Evolutionary conservation across 2,797 vertebrate species (phyloP).

Genomic region (Hypotaenidia okinawae): DNA sequence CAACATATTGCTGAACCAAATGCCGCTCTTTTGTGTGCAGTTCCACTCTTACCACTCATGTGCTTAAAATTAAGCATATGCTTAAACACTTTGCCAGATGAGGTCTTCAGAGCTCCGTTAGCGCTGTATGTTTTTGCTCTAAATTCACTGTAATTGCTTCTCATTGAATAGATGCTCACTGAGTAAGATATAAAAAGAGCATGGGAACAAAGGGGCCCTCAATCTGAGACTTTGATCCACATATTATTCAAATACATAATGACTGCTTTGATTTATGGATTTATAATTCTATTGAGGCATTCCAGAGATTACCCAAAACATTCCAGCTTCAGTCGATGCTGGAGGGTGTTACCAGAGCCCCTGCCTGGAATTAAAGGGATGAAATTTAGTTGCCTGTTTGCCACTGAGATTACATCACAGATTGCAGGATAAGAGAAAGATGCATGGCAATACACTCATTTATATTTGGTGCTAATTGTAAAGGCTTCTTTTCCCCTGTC

Average conservation of each 20-base stretch:
- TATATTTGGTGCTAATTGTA: conserved; percentile 2
- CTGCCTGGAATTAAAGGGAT: conserved; percentile 43
- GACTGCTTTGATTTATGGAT: conserved; percentile 72
- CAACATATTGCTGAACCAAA: neutral
- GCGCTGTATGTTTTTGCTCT: conserved; percentile 57
- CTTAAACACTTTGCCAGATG: conserved; percentile 46
- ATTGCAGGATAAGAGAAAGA: conserved; percentile 32
- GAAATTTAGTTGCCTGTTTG: conserved; percentile 44
- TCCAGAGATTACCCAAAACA: conserved; percentile 62
- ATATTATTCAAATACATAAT: conserved; percentile 71
- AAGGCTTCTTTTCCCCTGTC: neutral
- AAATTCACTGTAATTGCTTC: conserved; percentile 67
- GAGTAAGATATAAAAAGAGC: conserved; percentile 61
- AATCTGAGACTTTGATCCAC: conserved; percentile 68
- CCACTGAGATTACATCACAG: conserved; percentile 45
- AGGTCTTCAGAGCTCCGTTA: conserved; percentile 60
- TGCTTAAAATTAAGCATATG: conserved; percentile 63
- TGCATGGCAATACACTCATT: neutral
- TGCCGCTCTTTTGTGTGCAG: neutral
- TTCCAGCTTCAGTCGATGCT: conserved; percentile 41
- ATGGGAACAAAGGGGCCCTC: conserved; percentile 64
- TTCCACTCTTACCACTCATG: neutral
- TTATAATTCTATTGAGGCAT: conserved; percentile 70
- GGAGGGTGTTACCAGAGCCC: conserved; percentile 54
- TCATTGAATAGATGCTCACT: conserved; percentile 62